phyloP scores from a whole-genome alignment of 2,113 vertebrate species.

The Muntiacus reevesi region DNA sequence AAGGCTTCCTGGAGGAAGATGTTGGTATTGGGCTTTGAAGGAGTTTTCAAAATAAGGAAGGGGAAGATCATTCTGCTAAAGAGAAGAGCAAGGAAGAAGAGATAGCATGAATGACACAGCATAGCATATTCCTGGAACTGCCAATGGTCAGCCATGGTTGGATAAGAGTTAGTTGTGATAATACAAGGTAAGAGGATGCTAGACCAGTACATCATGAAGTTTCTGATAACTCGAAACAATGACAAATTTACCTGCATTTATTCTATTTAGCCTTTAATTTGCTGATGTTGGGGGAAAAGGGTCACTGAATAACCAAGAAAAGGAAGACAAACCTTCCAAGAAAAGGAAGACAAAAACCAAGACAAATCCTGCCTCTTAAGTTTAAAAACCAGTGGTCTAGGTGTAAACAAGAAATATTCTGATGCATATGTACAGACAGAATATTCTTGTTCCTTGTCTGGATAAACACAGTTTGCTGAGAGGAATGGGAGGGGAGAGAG shows the following conservation, averaged over 20 bases:
- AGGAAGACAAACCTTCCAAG: background rate
- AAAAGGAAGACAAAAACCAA: background rate
- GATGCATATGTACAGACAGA: background rate
- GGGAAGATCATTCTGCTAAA: background rate
- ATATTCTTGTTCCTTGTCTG: background rate
- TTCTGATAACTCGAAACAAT: background rate
- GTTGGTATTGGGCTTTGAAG: background rate
- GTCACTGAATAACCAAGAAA: background rate
- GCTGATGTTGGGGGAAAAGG: background rate
- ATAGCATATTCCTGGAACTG: background rate
- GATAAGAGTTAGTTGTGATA: background rate
- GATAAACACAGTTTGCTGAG: background rate
- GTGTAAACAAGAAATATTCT: background rate
- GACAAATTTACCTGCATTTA: background rate
- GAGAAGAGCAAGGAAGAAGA: background rate
- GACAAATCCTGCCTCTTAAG: background rate
- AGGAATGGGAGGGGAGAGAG: background rate
- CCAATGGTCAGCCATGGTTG: background rate
- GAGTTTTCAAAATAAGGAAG: background rate
- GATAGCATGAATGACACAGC: background rate
- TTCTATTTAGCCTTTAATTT: background rate
- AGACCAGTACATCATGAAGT: background rate
- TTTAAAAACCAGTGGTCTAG: background rate
- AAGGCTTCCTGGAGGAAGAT: background rate
- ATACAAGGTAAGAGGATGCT: background rate